Conservation (phyloP, 2,888 invertebrate genomes). For the Neoitamus cyanurus region DNA sequence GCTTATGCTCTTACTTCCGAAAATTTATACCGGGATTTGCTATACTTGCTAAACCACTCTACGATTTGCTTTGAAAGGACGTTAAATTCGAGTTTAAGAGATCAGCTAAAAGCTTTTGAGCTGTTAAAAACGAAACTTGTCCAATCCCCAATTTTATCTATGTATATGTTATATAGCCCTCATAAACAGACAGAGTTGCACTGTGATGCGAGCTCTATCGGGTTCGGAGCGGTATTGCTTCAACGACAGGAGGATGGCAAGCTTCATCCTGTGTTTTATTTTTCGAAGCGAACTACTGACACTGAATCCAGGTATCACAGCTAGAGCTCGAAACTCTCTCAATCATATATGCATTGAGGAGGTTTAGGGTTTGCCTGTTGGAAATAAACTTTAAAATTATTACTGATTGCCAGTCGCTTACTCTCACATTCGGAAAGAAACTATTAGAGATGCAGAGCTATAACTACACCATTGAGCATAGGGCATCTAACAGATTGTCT, state of each 20-base stretch:
- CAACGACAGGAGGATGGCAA: slow-evolving; percentile 50
- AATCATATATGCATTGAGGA: slow-evolving; percentile 55
- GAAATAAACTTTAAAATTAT: slow-evolving; percentile 54
- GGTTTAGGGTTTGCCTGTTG: slow-evolving; percentile 51
- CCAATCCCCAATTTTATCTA: slow-evolving; percentile 54
- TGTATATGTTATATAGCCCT: slow-evolving; percentile 57
- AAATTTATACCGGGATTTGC: too few relatives aligned
- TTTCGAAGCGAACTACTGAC: slow-evolving; percentile 52
- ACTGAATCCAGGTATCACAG: too few relatives aligned
- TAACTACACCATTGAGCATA: slow-evolving; percentile 51
- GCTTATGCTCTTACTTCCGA: too few relatives aligned
- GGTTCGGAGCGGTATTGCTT: slow-evolving; percentile 4
- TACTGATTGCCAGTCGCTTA: slow-evolving; percentile 53
- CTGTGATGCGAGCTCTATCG: slow-evolving; percentile 55
- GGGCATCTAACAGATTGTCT: slow-evolving; percentile 49
- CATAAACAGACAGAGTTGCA: slow-evolving; percentile 55
- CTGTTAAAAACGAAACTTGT: slow-evolving; percentile 50
- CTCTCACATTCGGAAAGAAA: slow-evolving; percentile 51
- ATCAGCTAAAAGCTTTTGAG: slow-evolving; percentile 51
- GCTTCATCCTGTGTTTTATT: slow-evolving; percentile 56
- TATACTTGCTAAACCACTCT: slow-evolving; percentile 55
- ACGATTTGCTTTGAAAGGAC: slow-evolving; percentile 38
- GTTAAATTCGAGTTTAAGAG: slow-evolving; percentile 50
- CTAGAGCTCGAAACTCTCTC: slow-evolving; percentile 54
- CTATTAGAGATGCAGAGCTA: slow-evolving; percentile 45